Evolutionary conservation across 2,113 vertebrate genomes (phyloP).

Genomic region (Larimichthys polyactis): DNA sequence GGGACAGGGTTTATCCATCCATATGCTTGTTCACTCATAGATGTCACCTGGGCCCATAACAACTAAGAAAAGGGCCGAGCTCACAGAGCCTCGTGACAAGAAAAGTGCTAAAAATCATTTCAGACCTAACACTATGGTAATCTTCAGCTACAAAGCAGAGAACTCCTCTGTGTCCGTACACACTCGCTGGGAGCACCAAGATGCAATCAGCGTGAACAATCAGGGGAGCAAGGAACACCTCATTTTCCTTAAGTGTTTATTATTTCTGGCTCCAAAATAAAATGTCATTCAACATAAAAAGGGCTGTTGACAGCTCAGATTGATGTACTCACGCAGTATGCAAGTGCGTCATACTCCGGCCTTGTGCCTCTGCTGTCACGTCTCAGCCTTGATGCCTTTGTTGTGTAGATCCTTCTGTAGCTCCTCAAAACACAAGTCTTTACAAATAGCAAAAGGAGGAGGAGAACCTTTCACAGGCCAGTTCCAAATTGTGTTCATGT

Average conservation of each 20-base stretch:
- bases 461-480: background rate
- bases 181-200: slow-evolving; percentile 35
- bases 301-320: slow-evolving; percentile 7
- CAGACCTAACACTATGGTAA: slow-evolving; percentile 26
- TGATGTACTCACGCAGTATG: background rate
- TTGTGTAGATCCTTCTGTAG: background rate
- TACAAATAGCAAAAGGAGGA: background rate
- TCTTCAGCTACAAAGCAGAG: slow-evolving; percentile 19
- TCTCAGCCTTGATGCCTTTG: slow-evolving; percentile 10
- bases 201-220: slow-evolving; percentile 60
- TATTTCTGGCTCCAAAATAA: slow-evolving; percentile 46
- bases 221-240: slow-evolving; percentile 24
- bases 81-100: slow-evolving; percentile 42
- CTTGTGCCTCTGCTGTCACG: slow-evolving; percentile 5
- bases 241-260: slow-evolving; percentile 34
- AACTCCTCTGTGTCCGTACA: slow-evolving; percentile 6
- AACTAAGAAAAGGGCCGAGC: slow-evolving; percentile 46
- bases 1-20: slow-evolving; percentile 42
- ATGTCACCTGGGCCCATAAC: slow-evolving; percentile 39
- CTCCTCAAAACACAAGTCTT: slow-evolving; percentile 13
- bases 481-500: slow-evolving; percentile 18
- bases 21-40: slow-evolving; percentile 31
- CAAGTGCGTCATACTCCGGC: slow-evolving; percentile 6
- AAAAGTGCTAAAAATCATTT: slow-evolving; percentile 53
- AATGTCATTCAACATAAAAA: slow-evolving; percentile 37